These are phyloP conservation scores for Cheilosia vulpina DNA, from an alignment of 2,888 invertebrate genomes.

Conservation along the genomic window DNA sequence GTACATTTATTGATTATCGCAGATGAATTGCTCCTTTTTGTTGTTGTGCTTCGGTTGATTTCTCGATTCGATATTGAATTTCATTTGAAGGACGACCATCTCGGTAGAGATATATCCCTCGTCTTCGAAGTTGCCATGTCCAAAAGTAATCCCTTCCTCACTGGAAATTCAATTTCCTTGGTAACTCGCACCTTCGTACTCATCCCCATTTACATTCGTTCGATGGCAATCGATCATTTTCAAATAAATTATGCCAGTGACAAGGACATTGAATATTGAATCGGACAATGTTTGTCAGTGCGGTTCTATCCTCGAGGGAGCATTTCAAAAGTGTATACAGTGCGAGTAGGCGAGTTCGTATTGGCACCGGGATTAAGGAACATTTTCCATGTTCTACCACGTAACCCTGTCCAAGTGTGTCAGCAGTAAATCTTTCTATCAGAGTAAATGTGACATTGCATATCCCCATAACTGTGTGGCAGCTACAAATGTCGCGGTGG, in stretches of 20 bases:
- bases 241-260: constrained; percentile 54
- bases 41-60: constrained; percentile 8
- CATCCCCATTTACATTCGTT: constrained; percentile 24
- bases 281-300: constrained; percentile 39
- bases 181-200: background rate
- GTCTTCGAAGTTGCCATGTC: background rate
- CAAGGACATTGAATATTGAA: constrained; percentile 54
- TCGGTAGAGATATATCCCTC: too few relatives aligned
- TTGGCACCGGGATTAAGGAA: constrained; percentile 12
- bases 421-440: constrained; percentile 24
- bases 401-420: constrained; percentile 19
- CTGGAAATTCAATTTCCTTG: constrained; percentile 39
- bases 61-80: constrained; percentile 30
- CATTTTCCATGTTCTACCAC: background rate
- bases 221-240: constrained; percentile 52
- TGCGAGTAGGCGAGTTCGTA: background rate
- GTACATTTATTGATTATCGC: constrained; percentile 34
- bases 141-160: constrained; percentile 33
- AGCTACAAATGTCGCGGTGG: background rate
- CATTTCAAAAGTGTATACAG: background rate
- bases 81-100: background rate
- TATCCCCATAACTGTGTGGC: background rate
- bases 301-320: background rate
- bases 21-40: constrained; percentile 16
- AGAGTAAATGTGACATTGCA: constrained; percentile 21